Conservation (phyloP, 1,140 invertebrate genomes). For the Panagrolaimus sp. region DNA sequence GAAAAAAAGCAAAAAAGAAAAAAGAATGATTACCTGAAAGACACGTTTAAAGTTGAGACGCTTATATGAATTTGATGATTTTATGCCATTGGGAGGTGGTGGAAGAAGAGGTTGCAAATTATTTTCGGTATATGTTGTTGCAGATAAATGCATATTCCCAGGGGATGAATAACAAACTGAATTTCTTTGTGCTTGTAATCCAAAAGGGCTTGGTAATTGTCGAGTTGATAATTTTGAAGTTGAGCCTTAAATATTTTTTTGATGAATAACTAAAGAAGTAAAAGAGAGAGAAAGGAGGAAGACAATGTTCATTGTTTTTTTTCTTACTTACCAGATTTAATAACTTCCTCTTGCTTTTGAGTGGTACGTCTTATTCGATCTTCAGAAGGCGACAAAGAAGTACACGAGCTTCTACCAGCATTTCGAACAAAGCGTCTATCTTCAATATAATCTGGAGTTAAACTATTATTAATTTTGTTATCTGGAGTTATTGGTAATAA, state of each 20-base stretch:
- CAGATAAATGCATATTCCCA: slow-evolving; percentile 12
- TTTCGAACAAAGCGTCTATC: neutral
- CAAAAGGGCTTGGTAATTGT: slow-evolving; percentile 1
- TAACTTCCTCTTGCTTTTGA: neutral
- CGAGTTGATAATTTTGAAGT: neutral
- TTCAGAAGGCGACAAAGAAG: slow-evolving; percentile 8
- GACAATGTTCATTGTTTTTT: neutral
- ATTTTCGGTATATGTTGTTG: neutral
- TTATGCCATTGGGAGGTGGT: neutral
- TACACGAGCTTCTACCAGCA: neutral
- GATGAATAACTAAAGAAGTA: neutral
- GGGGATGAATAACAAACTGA: slow-evolving; percentile 6
- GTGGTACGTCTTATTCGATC: neutral
- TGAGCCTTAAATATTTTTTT: neutral
- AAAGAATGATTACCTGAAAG: neutral
- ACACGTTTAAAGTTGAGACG: slow-evolving; percentile 5
- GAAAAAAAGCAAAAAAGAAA: neutral
- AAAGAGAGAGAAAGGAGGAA: neutral
- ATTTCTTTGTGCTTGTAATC: neutral
- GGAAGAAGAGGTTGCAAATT: neutral
- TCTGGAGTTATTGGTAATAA: neutral
- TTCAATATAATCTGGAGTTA: neutral
- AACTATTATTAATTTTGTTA: too few relatives aligned
- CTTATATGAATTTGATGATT: neutral
- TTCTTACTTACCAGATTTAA: slow-evolving; percentile 7